These are phyloP conservation scores for Drosophila borborema DNA, from an alignment of 2,888 invertebrate genomes.

Conservation along the genomic window DNA sequence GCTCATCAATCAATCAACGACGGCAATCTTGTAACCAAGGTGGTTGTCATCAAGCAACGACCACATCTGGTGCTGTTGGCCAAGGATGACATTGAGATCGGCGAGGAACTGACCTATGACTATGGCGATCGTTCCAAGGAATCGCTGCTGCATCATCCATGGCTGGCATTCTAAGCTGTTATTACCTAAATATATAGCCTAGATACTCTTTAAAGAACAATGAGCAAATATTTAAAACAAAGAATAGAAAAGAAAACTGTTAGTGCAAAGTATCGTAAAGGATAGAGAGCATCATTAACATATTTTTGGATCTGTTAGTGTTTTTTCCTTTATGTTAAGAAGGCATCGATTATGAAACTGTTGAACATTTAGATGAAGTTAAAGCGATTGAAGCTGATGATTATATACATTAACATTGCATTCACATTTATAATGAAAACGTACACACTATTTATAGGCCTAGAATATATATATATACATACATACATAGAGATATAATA, in stretches of 20 bases:
- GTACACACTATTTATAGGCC: slow-evolving; percentile 68
- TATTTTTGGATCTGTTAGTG: slow-evolving; percentile 70
- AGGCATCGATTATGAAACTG: slow-evolving; percentile 57
- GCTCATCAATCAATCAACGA: slow-evolving; percentile 98
- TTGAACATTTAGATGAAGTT: slow-evolving; percentile 70
- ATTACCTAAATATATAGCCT: slow-evolving; percentile 48
- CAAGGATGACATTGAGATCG: slow-evolving; percentile 92
- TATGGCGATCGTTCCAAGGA: slow-evolving; percentile 98
- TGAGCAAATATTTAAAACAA: slow-evolving; percentile 15
- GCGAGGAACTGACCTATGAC: slow-evolving; percentile 97
- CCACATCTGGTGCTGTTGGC: slow-evolving; percentile 96
- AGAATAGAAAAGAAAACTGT: slow-evolving; percentile 51
- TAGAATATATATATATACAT: slow-evolving; percentile 60
- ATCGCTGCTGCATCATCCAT: slow-evolving; percentile 96
- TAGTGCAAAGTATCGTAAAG: slow-evolving; percentile 72
- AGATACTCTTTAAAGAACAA: slow-evolving; percentile 41
- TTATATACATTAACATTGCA: slow-evolving; percentile 45
- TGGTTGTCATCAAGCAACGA: slow-evolving; percentile 90
- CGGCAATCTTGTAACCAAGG: slow-evolving; percentile 96
- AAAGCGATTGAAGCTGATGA: slow-evolving; percentile 49
- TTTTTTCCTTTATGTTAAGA: slow-evolving; percentile 57
- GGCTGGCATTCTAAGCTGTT: slow-evolving; percentile 91
- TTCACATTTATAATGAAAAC: slow-evolving; percentile 62
- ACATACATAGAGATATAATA: slow-evolving; percentile 60
- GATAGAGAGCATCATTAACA: slow-evolving; percentile 40